These are phyloP conservation scores for Cheiracanthium punctorium DNA, from an alignment of 2,888 invertebrate species.

Conservation along the genomic window DNA sequence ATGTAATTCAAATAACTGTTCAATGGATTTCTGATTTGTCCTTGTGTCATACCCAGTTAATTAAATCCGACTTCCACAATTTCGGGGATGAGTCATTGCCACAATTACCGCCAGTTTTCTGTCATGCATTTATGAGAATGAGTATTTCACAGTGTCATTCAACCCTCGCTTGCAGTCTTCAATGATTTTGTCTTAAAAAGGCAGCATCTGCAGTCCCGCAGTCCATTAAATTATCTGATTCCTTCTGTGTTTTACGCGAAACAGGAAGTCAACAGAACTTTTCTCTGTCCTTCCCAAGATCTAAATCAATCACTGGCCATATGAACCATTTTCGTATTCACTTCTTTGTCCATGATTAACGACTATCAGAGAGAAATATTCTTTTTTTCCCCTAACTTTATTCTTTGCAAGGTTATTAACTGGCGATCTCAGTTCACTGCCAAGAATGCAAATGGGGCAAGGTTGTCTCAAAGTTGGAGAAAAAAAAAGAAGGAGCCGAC, in stretches of 20 bases:
- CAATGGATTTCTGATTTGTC: too few species aligned
- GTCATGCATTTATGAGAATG: too few species aligned
- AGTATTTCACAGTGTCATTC: too few species aligned
- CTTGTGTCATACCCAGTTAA: too few species aligned
- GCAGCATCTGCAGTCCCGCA: not conserved
- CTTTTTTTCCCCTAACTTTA: not conserved
- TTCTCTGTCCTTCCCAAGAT: not conserved
- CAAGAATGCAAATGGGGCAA: slow-evolving; percentile 58
- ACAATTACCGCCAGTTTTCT: too few species aligned
- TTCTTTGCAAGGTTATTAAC: slow-evolving; percentile 19
- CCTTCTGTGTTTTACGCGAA: not conserved
- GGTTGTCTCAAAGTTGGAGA: slow-evolving; percentile 18
- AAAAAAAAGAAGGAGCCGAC: slow-evolving; percentile 19
- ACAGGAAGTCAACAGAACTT: not conserved
- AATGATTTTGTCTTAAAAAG: not conserved
- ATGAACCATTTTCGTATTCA: not conserved
- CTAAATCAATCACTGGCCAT: not conserved
- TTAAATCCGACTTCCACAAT: too few species aligned
- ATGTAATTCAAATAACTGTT: too few species aligned
- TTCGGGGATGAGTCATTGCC: too few species aligned
- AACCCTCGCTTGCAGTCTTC: too few species aligned
- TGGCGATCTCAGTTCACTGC: slow-evolving; percentile 18
- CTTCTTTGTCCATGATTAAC: not conserved
- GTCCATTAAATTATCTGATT: not conserved
- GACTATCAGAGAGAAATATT: not conserved